Conservation (phyloP, 2,888 invertebrate genomes). For the Microctonus brassicae region DNA sequence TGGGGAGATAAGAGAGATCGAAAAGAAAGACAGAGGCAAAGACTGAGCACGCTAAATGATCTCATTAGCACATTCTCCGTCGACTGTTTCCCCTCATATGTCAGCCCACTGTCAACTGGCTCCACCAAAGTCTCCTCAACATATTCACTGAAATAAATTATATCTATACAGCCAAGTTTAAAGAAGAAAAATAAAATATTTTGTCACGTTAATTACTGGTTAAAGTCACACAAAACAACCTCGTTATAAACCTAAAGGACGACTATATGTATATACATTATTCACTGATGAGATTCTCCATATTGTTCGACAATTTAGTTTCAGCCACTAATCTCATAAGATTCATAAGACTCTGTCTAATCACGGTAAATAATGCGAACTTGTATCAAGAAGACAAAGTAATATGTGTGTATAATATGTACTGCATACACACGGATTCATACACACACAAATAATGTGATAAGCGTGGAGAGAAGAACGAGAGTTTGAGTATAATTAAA, state of each 20-base stretch:
- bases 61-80: slow-evolving; percentile 68
- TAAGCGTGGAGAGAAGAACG: slow-evolving; percentile 43
- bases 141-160: background rate
- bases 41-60: slow-evolving; percentile 62
- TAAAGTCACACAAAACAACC: background rate
- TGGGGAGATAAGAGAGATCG: slow-evolving; percentile 13
- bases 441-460: slow-evolving; percentile 14
- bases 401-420: background rate
- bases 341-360: slow-evolving; percentile 59
- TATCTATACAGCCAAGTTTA: background rate
- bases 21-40: slow-evolving; percentile 8
- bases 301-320: slow-evolving; percentile 54
- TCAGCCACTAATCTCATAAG: slow-evolving; percentile 60
- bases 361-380: slow-evolving; percentile 58
- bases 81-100: slow-evolving; percentile 59
- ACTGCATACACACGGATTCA: background rate
- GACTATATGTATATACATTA: no score
- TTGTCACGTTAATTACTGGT: background rate
- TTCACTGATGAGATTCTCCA: background rate
- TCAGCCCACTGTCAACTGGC: slow-evolving; percentile 50
- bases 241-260: background rate
- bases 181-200: background rate
- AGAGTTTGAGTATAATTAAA: slow-evolving; percentile 55
- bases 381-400: slow-evolving; percentile 15
- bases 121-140: background rate